phyloP scores from a whole-genome alignment of 64 coral and sea anemone genomes.

The Stichodactyla helianthus region DNA sequence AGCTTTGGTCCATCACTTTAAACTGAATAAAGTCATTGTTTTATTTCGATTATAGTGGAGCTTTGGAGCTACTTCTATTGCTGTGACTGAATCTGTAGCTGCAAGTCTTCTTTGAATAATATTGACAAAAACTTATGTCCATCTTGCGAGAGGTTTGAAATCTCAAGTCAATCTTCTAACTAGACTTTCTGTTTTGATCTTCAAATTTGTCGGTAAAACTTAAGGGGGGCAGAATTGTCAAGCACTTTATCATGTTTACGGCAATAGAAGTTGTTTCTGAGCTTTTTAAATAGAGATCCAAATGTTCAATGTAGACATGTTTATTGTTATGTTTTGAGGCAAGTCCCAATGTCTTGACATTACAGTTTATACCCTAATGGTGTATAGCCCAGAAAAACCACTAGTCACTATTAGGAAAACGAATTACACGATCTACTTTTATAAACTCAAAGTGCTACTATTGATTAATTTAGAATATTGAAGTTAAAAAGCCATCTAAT shows the following conservation, averaged over 20 bases:
- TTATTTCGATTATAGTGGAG: neutral
- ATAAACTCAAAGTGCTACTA: neutral
- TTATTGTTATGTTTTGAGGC: neutral
- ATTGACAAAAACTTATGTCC: neutral
- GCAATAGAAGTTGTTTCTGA: neutral
- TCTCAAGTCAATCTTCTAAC: conserved; percentile 1
- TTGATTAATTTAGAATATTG: neutral
- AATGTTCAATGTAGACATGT: neutral
- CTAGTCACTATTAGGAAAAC: neutral
- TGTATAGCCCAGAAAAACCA: conserved; percentile 2
- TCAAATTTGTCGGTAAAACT: neutral
- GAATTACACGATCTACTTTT: conserved; percentile 2
- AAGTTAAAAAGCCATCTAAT: conserved; percentile 7
- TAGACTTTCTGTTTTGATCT: neutral
- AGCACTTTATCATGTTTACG: neutral
- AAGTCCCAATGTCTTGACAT: neutral
- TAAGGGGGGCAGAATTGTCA: neutral
- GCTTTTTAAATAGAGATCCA: neutral
- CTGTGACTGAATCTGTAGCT: neutral
- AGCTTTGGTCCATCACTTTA: neutral
- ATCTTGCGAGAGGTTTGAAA: neutral
- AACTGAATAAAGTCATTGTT: neutral
- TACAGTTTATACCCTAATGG: neutral
- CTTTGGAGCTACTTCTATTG: neutral
- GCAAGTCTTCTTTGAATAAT: neutral